Conservation (phyloP, 2,113 vertebrate species). For the Zosterops japonicus region DNA sequence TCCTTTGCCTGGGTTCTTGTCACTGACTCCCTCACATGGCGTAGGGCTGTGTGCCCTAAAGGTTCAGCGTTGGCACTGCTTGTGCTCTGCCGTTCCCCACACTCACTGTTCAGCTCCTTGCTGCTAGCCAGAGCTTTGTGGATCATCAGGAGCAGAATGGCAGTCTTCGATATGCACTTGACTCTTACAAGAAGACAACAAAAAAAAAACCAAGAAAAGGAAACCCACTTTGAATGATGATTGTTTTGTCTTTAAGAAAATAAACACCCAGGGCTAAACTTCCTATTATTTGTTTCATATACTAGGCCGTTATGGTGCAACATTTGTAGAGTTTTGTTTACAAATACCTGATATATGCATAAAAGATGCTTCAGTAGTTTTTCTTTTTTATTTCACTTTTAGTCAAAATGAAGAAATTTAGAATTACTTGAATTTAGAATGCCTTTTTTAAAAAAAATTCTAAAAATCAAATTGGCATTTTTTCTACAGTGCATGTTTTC, state of each 20-base stretch:
- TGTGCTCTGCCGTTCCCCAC: no score
- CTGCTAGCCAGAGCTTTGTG: no score
- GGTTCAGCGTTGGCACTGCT: no score
- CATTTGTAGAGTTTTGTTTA: background rate
- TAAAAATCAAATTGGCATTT: background rate
- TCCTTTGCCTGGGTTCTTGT: no score
- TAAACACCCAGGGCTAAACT: background rate
- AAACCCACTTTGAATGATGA: background rate
- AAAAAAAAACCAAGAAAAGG: background rate
- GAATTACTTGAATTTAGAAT: background rate
- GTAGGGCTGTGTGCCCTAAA: no score
- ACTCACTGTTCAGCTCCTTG: no score
- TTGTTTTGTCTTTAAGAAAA: background rate
- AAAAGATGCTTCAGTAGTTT: background rate
- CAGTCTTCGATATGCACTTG: background rate
- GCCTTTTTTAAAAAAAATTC: background rate
- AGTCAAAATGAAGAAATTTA: background rate
- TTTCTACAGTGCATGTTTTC: background rate
- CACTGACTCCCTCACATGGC: no score
- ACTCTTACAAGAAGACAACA: background rate
- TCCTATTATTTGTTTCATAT: background rate
- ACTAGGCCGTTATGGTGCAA: background rate
- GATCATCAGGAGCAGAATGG: no score
- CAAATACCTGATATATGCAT: background rate
- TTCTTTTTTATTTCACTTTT: background rate